Conservation (phyloP, 2,113 vertebrate genomes). For the Tachysurus fulvidraco region DNA sequence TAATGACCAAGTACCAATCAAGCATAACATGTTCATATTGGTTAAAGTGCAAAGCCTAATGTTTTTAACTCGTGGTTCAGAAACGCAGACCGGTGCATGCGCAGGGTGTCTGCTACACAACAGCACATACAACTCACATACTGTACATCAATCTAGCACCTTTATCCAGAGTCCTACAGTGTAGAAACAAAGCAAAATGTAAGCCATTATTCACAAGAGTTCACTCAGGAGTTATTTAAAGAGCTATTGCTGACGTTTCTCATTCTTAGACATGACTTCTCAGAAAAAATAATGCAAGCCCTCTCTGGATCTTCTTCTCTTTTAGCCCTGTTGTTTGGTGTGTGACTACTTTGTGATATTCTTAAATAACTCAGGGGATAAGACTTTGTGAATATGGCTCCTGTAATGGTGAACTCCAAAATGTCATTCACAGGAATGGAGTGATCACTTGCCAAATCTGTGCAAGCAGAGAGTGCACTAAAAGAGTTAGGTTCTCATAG, state of each 20-base stretch:
- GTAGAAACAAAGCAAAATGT: constrained; percentile 36
- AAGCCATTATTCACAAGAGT: constrained; percentile 58
- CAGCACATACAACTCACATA: constrained; percentile 16
- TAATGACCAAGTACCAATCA: constrained; percentile 35
- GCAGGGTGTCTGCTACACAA: constrained; percentile 34
- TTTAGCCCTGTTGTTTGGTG: constrained; percentile 37
- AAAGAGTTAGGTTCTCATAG: constrained; percentile 51
- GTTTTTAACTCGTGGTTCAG: constrained; percentile 28
- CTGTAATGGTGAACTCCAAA: constrained; percentile 39
- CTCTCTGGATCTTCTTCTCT: constrained; percentile 45
- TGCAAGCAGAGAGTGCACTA: constrained; percentile 51
- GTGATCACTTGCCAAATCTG: constrained; percentile 54
- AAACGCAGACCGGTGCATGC: constrained; percentile 29
- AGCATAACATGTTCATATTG: constrained; percentile 37
- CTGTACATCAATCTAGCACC: constrained; percentile 29
- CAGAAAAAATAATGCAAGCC: constrained; percentile 14
- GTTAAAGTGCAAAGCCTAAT: neutral
- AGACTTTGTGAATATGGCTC: constrained; percentile 67
- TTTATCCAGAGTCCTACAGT: constrained; percentile 8
- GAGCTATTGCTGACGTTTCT: constrained; percentile 42
- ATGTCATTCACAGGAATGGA: constrained; percentile 56
- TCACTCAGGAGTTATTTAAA: constrained; percentile 63
- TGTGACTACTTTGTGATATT: constrained; percentile 51
- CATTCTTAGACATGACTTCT: constrained; percentile 30
- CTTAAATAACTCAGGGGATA: constrained; percentile 66